These are phyloP conservation scores for Scylla paramamosain DNA, from an alignment of 1,140 invertebrate species.

Conservation along the genomic window DNA sequence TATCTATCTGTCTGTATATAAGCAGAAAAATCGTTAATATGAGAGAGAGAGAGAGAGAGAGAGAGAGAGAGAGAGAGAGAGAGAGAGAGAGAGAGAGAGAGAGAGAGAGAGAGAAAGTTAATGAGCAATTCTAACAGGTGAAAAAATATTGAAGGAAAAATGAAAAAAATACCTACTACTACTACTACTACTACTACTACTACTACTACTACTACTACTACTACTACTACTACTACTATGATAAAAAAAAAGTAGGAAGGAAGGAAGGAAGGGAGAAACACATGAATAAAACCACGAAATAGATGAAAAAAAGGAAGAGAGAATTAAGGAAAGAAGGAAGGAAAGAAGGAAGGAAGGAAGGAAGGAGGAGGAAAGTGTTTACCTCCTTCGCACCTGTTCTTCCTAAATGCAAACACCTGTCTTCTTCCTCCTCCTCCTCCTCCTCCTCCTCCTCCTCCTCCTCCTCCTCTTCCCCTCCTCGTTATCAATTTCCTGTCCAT, in stretches of 20 bases:
- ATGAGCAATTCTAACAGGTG: not conserved
- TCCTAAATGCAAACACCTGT: not conserved
- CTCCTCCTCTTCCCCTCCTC: not conserved
- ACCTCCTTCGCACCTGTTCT: too few species aligned
- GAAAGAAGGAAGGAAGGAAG: constrained; percentile 4
- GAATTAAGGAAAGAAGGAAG: not conserved
- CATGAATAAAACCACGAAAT: too few species aligned
- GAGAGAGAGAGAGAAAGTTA: constrained; percentile 49
- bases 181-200: too few species aligned
- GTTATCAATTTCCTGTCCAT: not conserved
- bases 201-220: too few species aligned
- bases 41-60: constrained; percentile 6
- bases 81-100: constrained; percentile 58
- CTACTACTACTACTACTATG: too few species aligned
- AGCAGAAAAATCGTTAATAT: not conserved
- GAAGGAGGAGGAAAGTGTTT: not conserved
- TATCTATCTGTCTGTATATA: too few species aligned
- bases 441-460: too few species aligned
- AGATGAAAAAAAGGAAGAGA: not conserved
- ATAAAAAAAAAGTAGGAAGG: too few species aligned
- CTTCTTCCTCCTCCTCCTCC: too few species aligned
- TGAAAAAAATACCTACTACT: too few species aligned
- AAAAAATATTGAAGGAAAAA: not conserved
- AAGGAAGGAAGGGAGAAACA: too few species aligned
- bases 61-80: constrained; percentile 42